Evolutionary conservation across 1,140 invertebrate genomes (phyloP).

Genomic region (Bombus difficillimus): DNA sequence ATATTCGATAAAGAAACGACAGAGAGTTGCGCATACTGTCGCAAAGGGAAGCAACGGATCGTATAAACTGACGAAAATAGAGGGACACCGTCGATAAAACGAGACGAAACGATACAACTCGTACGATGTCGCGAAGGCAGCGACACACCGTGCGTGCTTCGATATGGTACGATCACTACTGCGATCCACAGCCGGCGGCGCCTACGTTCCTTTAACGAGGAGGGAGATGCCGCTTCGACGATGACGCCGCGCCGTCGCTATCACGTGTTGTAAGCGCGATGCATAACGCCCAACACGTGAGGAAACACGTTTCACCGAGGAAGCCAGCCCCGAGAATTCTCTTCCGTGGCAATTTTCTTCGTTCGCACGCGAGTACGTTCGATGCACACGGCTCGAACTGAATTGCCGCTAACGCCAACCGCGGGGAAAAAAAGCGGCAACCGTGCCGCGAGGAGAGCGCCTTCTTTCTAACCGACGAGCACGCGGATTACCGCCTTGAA

Average conservation of each 20-base stretch:
- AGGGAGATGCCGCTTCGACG: slow-evolving; percentile 57
- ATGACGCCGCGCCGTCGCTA: slow-evolving; percentile 36
- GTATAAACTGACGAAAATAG: too few relatives aligned
- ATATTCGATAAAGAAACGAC: neutral
- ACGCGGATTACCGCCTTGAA: slow-evolving; percentile 30
- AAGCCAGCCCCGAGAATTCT: neutral
- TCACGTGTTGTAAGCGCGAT: slow-evolving; percentile 69
- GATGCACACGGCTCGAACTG: neutral
- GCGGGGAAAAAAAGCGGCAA: neutral
- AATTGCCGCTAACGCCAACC: neutral
- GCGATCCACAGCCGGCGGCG: slow-evolving; percentile 46
- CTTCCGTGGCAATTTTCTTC: slow-evolving; percentile 10
- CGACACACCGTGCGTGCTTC: slow-evolving; percentile 34
- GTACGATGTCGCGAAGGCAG: neutral
- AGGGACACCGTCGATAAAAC: neutral
- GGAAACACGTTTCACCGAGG: slow-evolving; percentile 52
- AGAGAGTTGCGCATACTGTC: neutral
- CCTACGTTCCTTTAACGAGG: slow-evolving; percentile 61
- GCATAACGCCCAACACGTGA: slow-evolving; percentile 75
- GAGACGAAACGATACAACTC: neutral
- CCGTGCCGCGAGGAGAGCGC: neutral
- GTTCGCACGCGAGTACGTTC: neutral
- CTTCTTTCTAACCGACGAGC: neutral
- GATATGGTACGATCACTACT: slow-evolving; percentile 60
- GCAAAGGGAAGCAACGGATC: too few relatives aligned